Base-by-base conservation (phyloP, 1,140 invertebrate genomes). In the Drosophila varians region DNA sequence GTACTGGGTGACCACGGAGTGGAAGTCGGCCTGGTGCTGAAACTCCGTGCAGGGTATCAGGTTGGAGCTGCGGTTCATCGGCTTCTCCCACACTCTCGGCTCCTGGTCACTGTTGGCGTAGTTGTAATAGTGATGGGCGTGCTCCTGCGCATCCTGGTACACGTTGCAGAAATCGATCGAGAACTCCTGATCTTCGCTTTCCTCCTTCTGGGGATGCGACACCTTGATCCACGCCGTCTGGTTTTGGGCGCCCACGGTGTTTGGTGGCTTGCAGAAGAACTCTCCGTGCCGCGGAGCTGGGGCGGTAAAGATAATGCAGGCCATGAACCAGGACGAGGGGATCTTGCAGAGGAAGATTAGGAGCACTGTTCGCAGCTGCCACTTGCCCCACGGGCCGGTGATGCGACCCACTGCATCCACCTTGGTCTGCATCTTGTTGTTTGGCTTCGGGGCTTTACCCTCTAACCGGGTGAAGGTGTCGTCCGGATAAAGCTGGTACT, bases 271-370 rank as follows among this genome's bases (percentile, higher is more conserved):
- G 45, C 90, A 91, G 28, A 90, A 91, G 55, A 91, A 91, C 46
- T 91, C 90, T 8, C 90, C 88, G 23, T 90, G 89, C 4, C 88
- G 58, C 1, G 90, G 89, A 0, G 89, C 89, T 1, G 90, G 90
- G 0, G 90, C 90, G 26, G 90, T 91, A 21, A 91, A 91, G 40
- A 91, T 92, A n/a, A 92, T 90, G 53, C 91, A 92, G 6, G 91
- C 91, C 91, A 92, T 92, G 45, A 92, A 92, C 92, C 92, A 92
- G 4, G 91, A 91, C 1, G 92, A 92, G 0, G 92, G 92, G 18
- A 92, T 92, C 61, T 92, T 92, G 51, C 90, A 91, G 0, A 92
- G 57, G 49, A 87, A 92, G 12, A 92, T 90, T 3, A 92, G 57
- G 0, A 91, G 66, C 1, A 91, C 90, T 0, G 91, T 86, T 25